Base-by-base conservation (phyloP, 1,140 invertebrate species). In the Condylostylus longicornis region DNA sequence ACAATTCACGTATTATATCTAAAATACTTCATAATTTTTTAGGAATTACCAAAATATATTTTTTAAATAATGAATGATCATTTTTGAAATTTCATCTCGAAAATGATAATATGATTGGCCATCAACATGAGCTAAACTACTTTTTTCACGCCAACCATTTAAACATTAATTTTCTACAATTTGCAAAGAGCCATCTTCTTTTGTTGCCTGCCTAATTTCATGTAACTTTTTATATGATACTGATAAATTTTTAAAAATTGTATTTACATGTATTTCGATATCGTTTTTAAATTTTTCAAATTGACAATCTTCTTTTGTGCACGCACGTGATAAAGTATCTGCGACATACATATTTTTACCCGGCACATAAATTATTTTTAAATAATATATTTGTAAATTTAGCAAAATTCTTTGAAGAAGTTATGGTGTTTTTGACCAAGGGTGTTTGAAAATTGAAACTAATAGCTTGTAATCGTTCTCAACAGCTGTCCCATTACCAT, bases 401-500 rank as follows among this genome's bases (percentile, higher is more conserved):
- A 67, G 35, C 40, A 54, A 42, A 41, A 53, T 46, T n/a, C 49
- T 35, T 33, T 55, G 56, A 8, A 65, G 41, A 39, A 55, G 47
- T 32, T 42, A 45, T 5, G 59, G 49, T 5, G 61, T 53, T 22
- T 50, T 49, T 15, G 48, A 33, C 32, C 68, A 42, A 17, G 53
- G 33, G 47, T 68, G 66, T 28, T 51, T 53, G 42, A 65, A 61
- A 12, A 68, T 52, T 4, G 41, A 29, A 25, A 61, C 54, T 13
- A 68, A 22, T 10, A 63, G 62, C 38, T 63, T 64, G 38, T 69
- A 63, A 39, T 68, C 65, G 1, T 57, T 65, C 44, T 66, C 49
- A 2, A 64, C 47, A 1, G 53, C 41, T 2, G 50, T 40, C 14
- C 45, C 37, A 9, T 31, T 39, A 2, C 48, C 48, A 45, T 37